A percentile compares a stretch with the other conserved stretches of the same genome.
Conservation (phyloP, 1,140 invertebrate species). For the Bombus turneri region DNA sequence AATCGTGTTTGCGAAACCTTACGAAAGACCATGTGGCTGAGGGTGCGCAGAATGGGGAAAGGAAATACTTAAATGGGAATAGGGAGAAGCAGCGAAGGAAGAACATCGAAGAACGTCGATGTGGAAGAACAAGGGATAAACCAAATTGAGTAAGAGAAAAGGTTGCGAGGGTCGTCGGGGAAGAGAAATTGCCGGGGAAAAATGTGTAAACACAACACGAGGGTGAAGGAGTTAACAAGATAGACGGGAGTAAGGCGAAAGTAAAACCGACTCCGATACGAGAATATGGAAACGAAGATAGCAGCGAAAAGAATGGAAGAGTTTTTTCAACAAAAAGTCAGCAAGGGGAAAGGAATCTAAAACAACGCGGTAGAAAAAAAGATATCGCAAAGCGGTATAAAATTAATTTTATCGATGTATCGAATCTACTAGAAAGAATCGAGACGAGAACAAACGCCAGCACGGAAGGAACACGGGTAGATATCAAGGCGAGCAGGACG, state of each 20-base stretch:
- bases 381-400: too few species aligned
- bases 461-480: background rate
- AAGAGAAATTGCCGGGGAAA: background rate
- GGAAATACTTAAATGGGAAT: background rate
- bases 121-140: background rate
- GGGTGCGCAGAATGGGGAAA: background rate
- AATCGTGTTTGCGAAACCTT: slow-evolving; percentile 21
- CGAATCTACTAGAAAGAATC: background rate
- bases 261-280: too few species aligned
- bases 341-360: too few species aligned
- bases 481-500: background rate
- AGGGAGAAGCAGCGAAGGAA: too few species aligned
- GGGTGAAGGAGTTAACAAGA: too few species aligned
- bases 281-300: too few species aligned
- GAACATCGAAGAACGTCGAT: background rate
- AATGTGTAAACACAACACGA: too few species aligned
- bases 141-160: background rate
- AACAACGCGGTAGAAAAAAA: too few species aligned
- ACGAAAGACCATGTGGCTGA: background rate
- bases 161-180: background rate
- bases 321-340: too few species aligned
- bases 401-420: too few species aligned
- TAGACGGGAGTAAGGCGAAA: too few species aligned
- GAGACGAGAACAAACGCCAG: background rate
- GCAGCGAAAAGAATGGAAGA: too few species aligned